Evolutionary conservation across 2,888 invertebrate species (phyloP), one percentile per base, ranked within the genome.

Genomic region (Eristalis pertinax): DNA sequence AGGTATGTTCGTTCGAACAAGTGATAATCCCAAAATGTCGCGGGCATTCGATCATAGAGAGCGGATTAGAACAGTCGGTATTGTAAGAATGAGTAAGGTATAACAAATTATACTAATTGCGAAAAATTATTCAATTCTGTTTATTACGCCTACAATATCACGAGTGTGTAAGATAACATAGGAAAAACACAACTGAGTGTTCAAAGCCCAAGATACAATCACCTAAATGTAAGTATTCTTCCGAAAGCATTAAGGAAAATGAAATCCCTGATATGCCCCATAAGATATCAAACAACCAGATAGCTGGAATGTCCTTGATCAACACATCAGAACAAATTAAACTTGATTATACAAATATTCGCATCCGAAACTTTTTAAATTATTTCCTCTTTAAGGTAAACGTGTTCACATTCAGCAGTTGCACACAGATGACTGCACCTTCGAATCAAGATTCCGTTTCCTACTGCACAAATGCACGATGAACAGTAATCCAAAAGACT

Each of bases 301-400:
- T 22, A 50, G 24, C 24, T 56, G 64, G 67, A 62, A 75, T 70
- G 75, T 81, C 64, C 58, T 60, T 64, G 43, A 74, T 80, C 74
- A 67, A 68, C 80, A 68, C 62, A 68, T 68, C 29, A n/a, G 35
- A 81, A 63, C 58, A 68, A 75, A 80, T 80, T 84, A 76, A 84
- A 80, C 56, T 64, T 62, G 67, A 76, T 76, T 80, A 80, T 80
- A 74, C 26, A 80, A 80, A 72, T 76, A 35, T 62, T 19, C 19
- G 19, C 19, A 19, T 50, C 56, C 41, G 1, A 22, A 29, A 72
- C 50, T 72, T 84, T 41, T 13, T 19, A 76, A 75, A 80, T 68
- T 67, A 76, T 72, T 62, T 75, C 41, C 69, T 70, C 62, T 19
- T 79, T 79, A 72, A 72, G 26, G 50, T 13, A 63, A 65, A 76